Evolutionary conservation across 2,797 vertebrate genomes (phyloP).

Genomic region (Podargus strigoides): DNA sequence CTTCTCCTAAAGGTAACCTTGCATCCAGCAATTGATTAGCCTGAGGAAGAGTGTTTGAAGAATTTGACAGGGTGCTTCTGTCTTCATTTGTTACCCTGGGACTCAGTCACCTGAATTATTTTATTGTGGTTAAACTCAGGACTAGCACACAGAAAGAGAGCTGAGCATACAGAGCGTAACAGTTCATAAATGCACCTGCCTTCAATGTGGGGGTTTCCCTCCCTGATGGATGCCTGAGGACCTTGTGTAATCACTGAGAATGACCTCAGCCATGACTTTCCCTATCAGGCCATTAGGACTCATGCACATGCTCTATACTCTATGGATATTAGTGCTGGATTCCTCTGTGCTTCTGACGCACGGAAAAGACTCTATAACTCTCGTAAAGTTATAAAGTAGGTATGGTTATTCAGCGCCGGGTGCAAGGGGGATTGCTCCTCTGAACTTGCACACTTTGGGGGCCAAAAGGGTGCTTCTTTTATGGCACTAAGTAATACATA

Average conservation of each 20-base stretch:
- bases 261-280: background rate
- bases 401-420: no score
- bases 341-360: rapidly evolving
- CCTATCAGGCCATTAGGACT: background rate
- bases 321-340: background rate
- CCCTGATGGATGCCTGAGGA: rapidly evolving
- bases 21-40: background rate
- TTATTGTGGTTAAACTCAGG: background rate
- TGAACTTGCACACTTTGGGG: no score
- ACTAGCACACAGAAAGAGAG: background rate
- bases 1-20: background rate
- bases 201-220: rapidly evolving
- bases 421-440: no score
- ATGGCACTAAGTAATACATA: no score
- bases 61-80: background rate
- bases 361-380: no score
- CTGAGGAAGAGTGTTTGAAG: rapidly evolving
- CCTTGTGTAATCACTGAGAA: background rate
- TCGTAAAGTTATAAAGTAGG: no score
- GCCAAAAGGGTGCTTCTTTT: no score
- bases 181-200: background rate
- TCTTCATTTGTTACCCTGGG: background rate
- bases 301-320: background rate
- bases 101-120: background rate
- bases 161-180: rapidly evolving